phyloP scores from a whole-genome alignment of 35 echinoderm and acorn worm genomes.

The Ophioderma brevispina region DNA sequence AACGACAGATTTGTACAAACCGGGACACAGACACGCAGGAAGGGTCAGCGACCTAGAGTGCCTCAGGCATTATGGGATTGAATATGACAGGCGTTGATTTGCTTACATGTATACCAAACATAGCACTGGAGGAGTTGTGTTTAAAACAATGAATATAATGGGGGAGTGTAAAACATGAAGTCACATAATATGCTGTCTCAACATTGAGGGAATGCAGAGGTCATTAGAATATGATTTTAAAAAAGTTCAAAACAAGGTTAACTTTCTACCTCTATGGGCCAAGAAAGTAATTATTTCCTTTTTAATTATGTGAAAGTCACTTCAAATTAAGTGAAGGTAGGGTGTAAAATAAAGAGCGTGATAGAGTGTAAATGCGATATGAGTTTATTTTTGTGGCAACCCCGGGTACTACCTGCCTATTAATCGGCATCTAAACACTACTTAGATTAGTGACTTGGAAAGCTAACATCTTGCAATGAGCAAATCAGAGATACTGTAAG shows the following conservation, averaged over 20 bases:
- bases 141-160: background rate
- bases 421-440: too few relatives aligned
- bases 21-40: background rate
- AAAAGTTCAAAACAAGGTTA: background rate
- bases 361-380: too few relatives aligned
- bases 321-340: background rate
- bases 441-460: too few relatives aligned
- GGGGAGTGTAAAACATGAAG: background rate
- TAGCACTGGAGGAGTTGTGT: background rate
- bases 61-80: background rate
- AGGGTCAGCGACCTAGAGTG: background rate
- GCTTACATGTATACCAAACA: background rate
- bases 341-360: too few relatives aligned
- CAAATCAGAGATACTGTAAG: too few relatives aligned
- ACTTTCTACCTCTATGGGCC: background rate
- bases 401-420: too few relatives aligned
- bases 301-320: background rate
- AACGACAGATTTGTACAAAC: background rate
- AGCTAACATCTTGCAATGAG: too few relatives aligned
- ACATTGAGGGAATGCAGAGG: background rate
- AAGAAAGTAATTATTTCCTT: background rate
- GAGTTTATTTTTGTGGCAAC: too few relatives aligned
- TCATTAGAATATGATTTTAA: background rate
- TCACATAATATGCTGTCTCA: background rate
- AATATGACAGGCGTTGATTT: slow-evolving; percentile 8